Conservation (phyloP, 2,797 vertebrate species). For the Ctenosaura bakeri region DNA sequence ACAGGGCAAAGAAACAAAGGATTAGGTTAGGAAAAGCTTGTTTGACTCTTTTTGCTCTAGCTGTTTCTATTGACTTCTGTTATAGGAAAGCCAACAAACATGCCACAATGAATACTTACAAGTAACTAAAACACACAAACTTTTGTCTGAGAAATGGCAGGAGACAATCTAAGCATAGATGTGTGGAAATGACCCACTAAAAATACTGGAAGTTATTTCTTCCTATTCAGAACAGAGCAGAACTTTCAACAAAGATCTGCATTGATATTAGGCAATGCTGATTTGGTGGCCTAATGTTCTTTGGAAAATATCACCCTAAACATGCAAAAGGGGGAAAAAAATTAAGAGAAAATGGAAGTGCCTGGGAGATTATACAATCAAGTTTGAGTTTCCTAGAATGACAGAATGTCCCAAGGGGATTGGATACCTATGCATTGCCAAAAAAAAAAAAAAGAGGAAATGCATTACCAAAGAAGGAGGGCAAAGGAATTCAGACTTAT, state of each 20-base stretch:
- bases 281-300: not conserved
- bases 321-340: not conserved
- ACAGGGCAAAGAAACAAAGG: not conserved
- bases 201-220: not conserved
- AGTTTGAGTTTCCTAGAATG: not conserved
- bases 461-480: not conserved
- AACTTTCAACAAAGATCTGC: not conserved
- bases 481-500: not conserved
- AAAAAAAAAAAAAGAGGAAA: not conserved
- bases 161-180: accelerated
- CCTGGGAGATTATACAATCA: not conserved
- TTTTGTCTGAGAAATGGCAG: not conserved
- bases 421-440: not conserved
- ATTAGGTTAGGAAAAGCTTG: not conserved
- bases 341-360: not conserved
- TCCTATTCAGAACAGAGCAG: no score
- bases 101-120: not conserved
- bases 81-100: not conserved
- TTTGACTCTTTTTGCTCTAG: not conserved
- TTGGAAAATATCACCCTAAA: not conserved
- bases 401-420: not conserved
- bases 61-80: not conserved
- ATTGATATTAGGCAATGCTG: not conserved
- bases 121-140: not conserved
- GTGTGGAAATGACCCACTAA: not conserved